These are phyloP conservation scores for Morinoia aosen DNA, from an alignment of 2,888 invertebrate genomes.

Conservation along the genomic window DNA sequence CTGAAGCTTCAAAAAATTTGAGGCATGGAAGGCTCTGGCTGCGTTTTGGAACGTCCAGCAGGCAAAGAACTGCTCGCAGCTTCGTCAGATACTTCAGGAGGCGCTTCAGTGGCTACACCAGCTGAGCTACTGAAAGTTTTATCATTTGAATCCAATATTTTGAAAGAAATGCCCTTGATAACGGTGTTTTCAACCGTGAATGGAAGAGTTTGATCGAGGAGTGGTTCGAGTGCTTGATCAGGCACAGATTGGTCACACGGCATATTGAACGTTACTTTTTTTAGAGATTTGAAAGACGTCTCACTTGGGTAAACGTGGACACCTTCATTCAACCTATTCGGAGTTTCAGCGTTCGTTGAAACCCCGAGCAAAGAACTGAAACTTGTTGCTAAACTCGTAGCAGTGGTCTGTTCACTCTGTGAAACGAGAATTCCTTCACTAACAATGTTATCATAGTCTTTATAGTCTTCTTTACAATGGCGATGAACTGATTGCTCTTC, in stretches of 20 bases:
- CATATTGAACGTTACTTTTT: slow-evolving; percentile 2
- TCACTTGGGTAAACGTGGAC: background rate
- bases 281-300: background rate
- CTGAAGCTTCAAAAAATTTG: background rate
- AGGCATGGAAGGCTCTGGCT: slow-evolving; percentile 1
- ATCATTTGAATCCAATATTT: background rate
- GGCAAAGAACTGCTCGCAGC: background rate
- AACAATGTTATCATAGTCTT: background rate
- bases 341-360: background rate
- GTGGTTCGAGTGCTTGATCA: background rate
- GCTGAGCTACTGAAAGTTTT: background rate
- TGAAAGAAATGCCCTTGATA: slow-evolving; percentile 1
- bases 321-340: background rate
- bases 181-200: background rate
- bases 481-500: background rate
- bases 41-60: background rate
- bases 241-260: background rate
- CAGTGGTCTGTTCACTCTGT: background rate
- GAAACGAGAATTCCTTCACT: background rate
- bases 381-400: background rate
- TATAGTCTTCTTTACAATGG: background rate
- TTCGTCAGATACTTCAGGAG: background rate
- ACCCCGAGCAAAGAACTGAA: background rate
- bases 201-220: background rate
- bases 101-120: background rate